phyloP scores from a whole-genome alignment of 2,888 invertebrate species.

The Synergus gifuensis region DNA sequence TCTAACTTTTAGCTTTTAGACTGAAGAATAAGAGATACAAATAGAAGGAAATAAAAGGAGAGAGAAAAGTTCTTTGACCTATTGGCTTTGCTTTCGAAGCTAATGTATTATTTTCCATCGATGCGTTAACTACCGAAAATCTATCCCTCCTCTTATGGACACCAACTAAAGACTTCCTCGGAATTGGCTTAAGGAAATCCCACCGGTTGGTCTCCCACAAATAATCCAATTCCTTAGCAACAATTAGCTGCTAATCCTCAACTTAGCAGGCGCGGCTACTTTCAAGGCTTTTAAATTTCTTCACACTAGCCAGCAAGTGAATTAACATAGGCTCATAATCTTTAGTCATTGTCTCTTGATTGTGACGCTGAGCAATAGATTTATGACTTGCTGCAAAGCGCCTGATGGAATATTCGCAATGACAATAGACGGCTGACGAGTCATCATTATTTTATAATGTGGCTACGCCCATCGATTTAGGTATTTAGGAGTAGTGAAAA shows the following conservation, averaged over 20 bases:
- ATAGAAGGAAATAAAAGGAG: neutral
- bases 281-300: constrained; percentile 45
- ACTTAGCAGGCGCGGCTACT: constrained; percentile 42
- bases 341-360: constrained; percentile 61
- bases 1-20: constrained; percentile 29
- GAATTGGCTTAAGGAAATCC: constrained; percentile 64
- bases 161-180: constrained; percentile 38
- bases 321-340: constrained; percentile 49
- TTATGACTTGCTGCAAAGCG: constrained; percentile 57
- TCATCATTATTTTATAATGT: constrained; percentile 52
- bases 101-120: constrained; percentile 36
- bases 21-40: neutral
- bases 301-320: constrained; percentile 47
- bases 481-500: neutral
- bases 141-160: constrained; percentile 7
- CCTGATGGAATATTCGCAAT: constrained; percentile 40
- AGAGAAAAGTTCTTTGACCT: neutral
- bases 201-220: constrained; percentile 44
- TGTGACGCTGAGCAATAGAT: constrained; percentile 59
- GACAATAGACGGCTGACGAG: constrained; percentile 42
- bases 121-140: constrained; percentile 43
- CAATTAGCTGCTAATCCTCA: constrained; percentile 64
- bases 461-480: constrained; percentile 19
- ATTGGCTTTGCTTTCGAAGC: constrained; percentile 5
- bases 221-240: constrained; percentile 68